Conservation (phyloP, 1,140 invertebrate species). For the Drosophila ficusphila region DNA sequence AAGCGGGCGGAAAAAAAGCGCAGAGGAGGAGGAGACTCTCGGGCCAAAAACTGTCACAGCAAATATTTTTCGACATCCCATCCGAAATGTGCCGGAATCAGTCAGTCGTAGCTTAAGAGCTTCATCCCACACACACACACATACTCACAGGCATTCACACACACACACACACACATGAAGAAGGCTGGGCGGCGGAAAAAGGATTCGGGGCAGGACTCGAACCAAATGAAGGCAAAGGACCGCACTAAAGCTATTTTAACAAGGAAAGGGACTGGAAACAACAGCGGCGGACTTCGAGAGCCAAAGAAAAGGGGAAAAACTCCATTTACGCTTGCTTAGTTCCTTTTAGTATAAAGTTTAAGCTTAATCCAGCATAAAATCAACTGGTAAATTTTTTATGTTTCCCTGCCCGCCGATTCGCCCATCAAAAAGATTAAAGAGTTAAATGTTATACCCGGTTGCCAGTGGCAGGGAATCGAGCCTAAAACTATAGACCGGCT, state of each 20-base stretch:
- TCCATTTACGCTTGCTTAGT: conserved; percentile 83
- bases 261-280: conserved; percentile 74
- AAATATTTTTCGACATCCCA: conserved; percentile 62
- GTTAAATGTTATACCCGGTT: conserved; percentile 67
- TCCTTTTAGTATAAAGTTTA: conserved; percentile 82
- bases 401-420: conserved; percentile 24
- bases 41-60: conserved; percentile 68
- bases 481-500: conserved; percentile 59
- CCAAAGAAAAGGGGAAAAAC: conserved; percentile 35
- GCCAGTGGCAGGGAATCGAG: conserved; percentile 13
- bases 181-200: conserved; percentile 18
- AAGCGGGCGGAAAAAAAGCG: conserved; percentile 12
- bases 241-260: conserved; percentile 77
- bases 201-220: conserved; percentile 36
- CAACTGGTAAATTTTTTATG: conserved; percentile 83
- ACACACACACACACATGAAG: conserved; percentile 18
- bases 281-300: conserved; percentile 20
- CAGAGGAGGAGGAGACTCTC: conserved; percentile 6
- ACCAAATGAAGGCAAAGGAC: conserved; percentile 51
- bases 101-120: conserved; percentile 64
- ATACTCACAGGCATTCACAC: conserved; percentile 27
- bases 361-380: conserved; percentile 83
- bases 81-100: conserved; percentile 66
- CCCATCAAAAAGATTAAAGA: conserved; percentile 70
- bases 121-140: conserved; percentile 23